Evolutionary conservation across 2,113 vertebrate species (phyloP).

Genomic region (Hylia prasina): DNA sequence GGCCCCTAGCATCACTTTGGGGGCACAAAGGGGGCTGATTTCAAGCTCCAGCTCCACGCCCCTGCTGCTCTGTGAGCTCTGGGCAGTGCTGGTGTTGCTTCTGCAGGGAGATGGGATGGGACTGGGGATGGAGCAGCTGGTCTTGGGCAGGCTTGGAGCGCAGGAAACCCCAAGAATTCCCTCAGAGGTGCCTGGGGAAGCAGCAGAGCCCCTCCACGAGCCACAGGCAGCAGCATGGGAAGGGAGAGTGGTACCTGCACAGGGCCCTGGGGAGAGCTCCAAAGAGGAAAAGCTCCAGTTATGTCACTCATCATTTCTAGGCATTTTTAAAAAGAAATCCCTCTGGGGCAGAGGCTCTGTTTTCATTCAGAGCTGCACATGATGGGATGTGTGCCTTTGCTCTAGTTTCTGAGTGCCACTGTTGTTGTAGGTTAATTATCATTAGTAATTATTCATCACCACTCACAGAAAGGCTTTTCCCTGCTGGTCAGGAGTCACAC

Average conservation of each 20-base stretch:
- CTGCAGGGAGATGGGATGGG: background rate
- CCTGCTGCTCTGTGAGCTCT: accelerated
- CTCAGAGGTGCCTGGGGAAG: accelerated
- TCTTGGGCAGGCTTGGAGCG: background rate
- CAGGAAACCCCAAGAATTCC: background rate
- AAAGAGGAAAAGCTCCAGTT: background rate
- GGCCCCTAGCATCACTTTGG: background rate
- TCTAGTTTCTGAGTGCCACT: background rate
- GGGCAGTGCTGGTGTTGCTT: accelerated
- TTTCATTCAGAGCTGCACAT: background rate
- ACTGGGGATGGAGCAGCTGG: background rate
- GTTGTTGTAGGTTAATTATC: slow-evolving; percentile 22
- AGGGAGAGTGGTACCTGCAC: background rate
- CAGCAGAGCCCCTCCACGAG: background rate
- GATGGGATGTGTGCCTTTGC: background rate
- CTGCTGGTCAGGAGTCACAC: background rate
- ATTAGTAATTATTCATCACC: background rate
- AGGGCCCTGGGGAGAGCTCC: background rate
- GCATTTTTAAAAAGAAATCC: background rate
- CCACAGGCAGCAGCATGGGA: background rate
- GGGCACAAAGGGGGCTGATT: background rate
- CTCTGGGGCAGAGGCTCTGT: background rate
- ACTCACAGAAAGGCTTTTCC: background rate
- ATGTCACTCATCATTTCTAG: background rate
- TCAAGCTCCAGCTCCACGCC: background rate